Evolutionary conservation across 2,888 invertebrate species (phyloP).

Genomic region (Esperia sulphurella): DNA sequence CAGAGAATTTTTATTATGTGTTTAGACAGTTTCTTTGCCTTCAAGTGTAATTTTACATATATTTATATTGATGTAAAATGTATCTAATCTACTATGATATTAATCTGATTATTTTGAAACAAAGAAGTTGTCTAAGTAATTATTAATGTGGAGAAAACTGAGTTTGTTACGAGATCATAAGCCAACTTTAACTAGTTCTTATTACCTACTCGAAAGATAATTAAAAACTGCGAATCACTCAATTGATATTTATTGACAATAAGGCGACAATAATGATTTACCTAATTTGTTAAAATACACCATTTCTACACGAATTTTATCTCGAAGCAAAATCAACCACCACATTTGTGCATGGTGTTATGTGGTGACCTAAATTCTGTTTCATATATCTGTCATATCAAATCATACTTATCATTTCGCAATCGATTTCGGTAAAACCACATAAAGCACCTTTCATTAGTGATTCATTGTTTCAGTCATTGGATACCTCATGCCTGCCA

Average conservation of each 20-base stretch:
- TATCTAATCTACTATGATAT: background rate
- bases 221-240: too few species aligned
- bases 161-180: background rate
- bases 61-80: background rate
- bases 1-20: conserved; percentile 16
- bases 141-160: background rate
- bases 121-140: conserved; percentile 6
- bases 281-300: too few species aligned
- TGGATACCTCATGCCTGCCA: conserved; percentile 68
- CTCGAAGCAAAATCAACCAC: conserved; percentile 18
- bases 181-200: too few species aligned
- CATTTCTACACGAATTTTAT: background rate
- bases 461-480: conserved; percentile 28
- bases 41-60: background rate
- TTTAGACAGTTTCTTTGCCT: conserved; percentile 36
- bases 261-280: too few species aligned
- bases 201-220: too few species aligned
- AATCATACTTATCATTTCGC: conserved; percentile 9
- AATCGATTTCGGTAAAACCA: conserved; percentile 5
- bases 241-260: too few species aligned
- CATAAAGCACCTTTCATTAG: conserved; percentile 15
- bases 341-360: conserved; percentile 68
- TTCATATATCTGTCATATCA: conserved; percentile 19
- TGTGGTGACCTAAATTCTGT: conserved; percentile 57
- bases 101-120: background rate